phyloP scores from a whole-genome alignment of 2,113 vertebrate genomes.

The Tichodroma muraria region DNA sequence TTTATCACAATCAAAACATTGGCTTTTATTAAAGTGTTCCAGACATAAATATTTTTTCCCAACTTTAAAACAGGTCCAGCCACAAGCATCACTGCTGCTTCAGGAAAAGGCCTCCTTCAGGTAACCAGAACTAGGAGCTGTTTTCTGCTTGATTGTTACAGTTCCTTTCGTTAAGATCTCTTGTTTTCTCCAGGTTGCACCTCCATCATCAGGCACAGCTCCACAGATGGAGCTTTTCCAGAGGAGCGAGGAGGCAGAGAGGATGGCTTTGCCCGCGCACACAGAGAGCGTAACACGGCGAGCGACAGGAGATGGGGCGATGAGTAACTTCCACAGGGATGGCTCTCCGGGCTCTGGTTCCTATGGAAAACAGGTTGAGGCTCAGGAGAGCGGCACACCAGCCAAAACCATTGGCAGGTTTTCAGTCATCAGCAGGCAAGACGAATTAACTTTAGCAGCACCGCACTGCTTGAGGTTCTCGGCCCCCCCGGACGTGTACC shows the following conservation, averaged over 20 bases:
- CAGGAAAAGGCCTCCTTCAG: slow-evolving; percentile 59
- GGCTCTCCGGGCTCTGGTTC: background rate
- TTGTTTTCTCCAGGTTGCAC: slow-evolving; percentile 39
- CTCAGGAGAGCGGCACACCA: slow-evolving; percentile 48
- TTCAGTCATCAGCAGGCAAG: slow-evolving; percentile 87
- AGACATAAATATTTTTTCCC: background rate
- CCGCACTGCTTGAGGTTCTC: slow-evolving; percentile 85
- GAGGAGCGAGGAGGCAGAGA: slow-evolving; percentile 51
- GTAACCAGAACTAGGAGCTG: slow-evolving; percentile 59
- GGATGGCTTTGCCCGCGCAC: slow-evolving; percentile 45
- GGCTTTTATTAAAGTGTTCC: background rate
- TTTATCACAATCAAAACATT: background rate
- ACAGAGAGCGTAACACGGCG: background rate
- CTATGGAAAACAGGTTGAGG: slow-evolving; percentile 23
- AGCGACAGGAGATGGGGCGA: background rate
- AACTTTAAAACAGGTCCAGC: slow-evolving; percentile 44
- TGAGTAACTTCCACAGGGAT: background rate
- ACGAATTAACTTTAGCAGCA: slow-evolving; percentile 80
- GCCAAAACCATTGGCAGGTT: slow-evolving; percentile 91
- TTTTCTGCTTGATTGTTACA: background rate
- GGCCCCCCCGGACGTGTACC: slow-evolving; percentile 88
- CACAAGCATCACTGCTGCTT: background rate
- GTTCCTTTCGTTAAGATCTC: background rate
- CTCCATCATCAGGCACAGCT: background rate
- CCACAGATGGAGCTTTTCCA: slow-evolving; percentile 36